Evolutionary conservation across 2,888 invertebrate genomes (phyloP).

Genomic region (Thalpophila matura): DNA sequence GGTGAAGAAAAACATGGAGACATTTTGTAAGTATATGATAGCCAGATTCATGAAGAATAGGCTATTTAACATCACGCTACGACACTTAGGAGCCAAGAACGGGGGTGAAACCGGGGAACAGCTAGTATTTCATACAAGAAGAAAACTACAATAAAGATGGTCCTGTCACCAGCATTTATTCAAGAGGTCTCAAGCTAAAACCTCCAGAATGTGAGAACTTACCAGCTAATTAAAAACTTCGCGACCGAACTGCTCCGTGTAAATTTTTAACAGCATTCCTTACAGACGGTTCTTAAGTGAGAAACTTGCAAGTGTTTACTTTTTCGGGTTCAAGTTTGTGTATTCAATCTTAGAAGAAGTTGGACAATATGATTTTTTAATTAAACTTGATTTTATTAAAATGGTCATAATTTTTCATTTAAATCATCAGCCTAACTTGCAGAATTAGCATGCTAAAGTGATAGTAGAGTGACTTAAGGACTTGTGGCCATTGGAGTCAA

Average conservation of each 20-base stretch:
- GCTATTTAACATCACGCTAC: too few species aligned
- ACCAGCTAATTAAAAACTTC: constrained; percentile 64
- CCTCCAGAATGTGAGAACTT: constrained; percentile 44
- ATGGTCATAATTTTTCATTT: too few species aligned
- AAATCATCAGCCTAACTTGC: too few species aligned
- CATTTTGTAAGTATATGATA: too few species aligned
- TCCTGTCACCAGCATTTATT: constrained; percentile 36
- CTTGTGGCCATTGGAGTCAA: too few species aligned
- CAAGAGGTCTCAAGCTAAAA: constrained; percentile 29
- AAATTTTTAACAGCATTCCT: constrained; percentile 60
- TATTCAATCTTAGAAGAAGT: constrained; percentile 31
- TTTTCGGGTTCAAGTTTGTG: constrained; percentile 26
- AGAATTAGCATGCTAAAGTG: too few species aligned
- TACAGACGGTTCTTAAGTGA: constrained; percentile 40
- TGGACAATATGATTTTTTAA: constrained; percentile 24
- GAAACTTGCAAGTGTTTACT: constrained; percentile 53
- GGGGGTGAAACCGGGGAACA: too few species aligned
- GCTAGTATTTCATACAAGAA: neutral
- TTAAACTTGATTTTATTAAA: neutral
- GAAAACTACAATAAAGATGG: constrained; percentile 39
- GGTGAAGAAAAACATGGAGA: neutral
- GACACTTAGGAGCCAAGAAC: too few species aligned
- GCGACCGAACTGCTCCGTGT: constrained; percentile 44
- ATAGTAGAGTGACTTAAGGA: too few species aligned
- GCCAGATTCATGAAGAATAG: too few species aligned